Base-by-base conservation (phyloP, 2,113 vertebrate genomes). In the Struthidea cinerea region DNA sequence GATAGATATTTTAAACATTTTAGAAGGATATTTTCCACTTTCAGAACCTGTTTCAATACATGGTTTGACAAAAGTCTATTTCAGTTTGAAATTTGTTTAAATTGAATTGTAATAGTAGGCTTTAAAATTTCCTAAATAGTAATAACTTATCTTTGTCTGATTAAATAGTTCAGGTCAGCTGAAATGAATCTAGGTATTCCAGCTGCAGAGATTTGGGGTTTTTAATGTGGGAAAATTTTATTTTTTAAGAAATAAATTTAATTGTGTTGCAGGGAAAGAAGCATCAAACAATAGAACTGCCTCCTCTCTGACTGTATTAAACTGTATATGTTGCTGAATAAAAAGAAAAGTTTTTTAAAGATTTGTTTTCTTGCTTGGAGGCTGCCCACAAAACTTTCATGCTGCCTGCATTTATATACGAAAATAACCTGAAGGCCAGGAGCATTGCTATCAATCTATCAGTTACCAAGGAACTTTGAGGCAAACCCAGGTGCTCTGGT, bases 181-280 rank as follows among this genome's bases (percentile, higher is more conserved):
- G 37, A 69, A 91, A 64, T 30, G 16, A 42, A 60, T 44, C 6
- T 39, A 74, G 11, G 7, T 44, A 27, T 84, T 74, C 7, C 33
- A 87, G 2, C 10, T 37, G 6, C 14, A 81, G 37, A 74, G 4
- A 19, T 11, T 23, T 57, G 3, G 4, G 3, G 0, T 0, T 28
- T 84, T 80, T 22, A 53, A 52, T 10, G 6, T 16, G 7, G 20
- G 39, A 74, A 74, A 65, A 65, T 6, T 13, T 21, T 39, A 21
- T 26, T 64, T 83, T 83, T 84, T 32, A 64, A 88, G 30, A 63
- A 73, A 39, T 7, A 56, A 2, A 52, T 77, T 47, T 55, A 71
- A 30, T 49, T 42, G 2, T 20, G 11, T 33, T 28, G 3, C 20
- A 69, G 41, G 19, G 11, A 28, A 78, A 74, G 56, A 59, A 37